These are phyloP conservation scores for Calidris pugnax DNA, from an alignment of 2,113 vertebrate species.

Conservation along the genomic window DNA sequence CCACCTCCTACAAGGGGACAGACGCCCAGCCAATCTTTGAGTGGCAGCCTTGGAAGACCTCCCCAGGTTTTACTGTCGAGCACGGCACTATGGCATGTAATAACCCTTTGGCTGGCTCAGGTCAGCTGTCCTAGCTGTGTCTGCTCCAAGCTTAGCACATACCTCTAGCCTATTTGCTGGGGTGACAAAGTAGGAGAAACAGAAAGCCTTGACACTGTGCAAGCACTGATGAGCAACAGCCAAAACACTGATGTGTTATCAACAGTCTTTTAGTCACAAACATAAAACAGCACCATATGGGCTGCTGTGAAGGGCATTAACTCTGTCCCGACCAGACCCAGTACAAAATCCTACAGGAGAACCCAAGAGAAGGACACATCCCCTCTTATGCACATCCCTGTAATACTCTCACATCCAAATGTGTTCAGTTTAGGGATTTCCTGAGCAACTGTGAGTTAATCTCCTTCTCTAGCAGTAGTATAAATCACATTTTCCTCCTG, in stretches of 20 bases:
- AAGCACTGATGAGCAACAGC: not conserved
- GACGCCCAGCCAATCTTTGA: not conserved
- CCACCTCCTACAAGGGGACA: accelerated
- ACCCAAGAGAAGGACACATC: not conserved
- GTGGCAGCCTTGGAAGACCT: not conserved
- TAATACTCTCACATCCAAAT: not conserved
- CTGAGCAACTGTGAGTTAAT: not conserved
- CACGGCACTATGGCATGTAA: accelerated
- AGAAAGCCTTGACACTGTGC: not conserved
- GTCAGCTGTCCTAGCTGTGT: not conserved
- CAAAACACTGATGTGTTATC: not conserved
- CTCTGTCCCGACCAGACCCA: not conserved
- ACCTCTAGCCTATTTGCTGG: not conserved
- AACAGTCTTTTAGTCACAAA: not conserved
- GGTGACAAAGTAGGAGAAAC: accelerated
- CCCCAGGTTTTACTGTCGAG: not conserved
- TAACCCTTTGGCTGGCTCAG: not conserved
- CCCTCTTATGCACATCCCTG: not conserved
- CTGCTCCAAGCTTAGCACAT: not conserved
- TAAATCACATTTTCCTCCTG: not conserved
- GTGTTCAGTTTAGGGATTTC: not conserved
- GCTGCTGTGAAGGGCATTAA: not conserved
- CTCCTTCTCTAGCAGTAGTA: not conserved
- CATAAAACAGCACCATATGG: not conserved
- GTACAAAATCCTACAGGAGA: not conserved